phyloP scores from a whole-genome alignment of 2,888 invertebrate species.

The Eurois occulta region DNA sequence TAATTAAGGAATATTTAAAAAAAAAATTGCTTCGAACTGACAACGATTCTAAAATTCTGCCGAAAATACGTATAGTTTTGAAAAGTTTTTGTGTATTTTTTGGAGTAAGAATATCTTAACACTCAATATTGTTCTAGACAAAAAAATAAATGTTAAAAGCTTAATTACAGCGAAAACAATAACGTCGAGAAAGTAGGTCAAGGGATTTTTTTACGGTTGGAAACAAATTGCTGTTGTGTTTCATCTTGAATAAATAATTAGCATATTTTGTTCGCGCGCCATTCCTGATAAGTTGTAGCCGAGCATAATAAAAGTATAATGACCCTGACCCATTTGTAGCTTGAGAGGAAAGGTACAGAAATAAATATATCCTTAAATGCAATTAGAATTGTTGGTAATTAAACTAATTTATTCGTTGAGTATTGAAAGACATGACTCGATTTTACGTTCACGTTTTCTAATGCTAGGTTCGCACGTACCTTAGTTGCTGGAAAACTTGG shows the following conservation, averaged over 20 bases:
- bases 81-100: background rate
- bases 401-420: background rate
- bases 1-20: no score
- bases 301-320: conserved; percentile 7
- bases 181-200: conserved; percentile 44
- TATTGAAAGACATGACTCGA: background rate
- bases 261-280: conserved; percentile 38
- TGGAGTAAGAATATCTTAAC: background rate
- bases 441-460: no score
- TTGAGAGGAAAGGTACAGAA: conserved; percentile 2
- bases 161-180: conserved; percentile 44
- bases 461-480: background rate
- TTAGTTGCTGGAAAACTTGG: background rate
- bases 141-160: conserved; percentile 32
- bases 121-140: conserved; percentile 1
- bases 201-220: conserved; percentile 21
- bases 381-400: background rate
- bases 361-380: background rate
- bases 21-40: background rate
- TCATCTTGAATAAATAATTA: conserved; percentile 50
- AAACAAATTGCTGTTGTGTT: conserved; percentile 45
- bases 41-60: background rate
- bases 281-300: conserved; percentile 34
- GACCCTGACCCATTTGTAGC: conserved; percentile 21
- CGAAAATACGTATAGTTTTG: background rate